Percentiles rank a stretch among this genome's conserved stretches.
Conservation (phyloP, 2,113 vertebrate genomes). For the Aegithalos caudatus region DNA sequence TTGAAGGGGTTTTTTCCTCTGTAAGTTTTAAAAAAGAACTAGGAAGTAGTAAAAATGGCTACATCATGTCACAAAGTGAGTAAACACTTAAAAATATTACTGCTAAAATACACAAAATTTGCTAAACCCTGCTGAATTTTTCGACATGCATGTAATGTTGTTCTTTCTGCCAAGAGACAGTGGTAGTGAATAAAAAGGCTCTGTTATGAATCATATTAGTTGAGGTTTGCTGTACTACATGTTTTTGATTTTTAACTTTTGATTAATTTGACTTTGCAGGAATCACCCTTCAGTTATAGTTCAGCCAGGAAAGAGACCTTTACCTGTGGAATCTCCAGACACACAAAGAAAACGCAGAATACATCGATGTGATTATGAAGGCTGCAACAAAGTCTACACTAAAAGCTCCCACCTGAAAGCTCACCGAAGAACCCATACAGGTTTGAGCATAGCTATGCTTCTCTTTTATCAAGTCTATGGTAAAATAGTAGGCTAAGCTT, state of each 20-base stretch:
- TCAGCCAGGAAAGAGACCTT: conserved; percentile 83
- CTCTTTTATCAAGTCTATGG: not conserved
- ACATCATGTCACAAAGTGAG: not conserved
- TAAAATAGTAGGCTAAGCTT: not conserved
- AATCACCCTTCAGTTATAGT: conserved; percentile 92
- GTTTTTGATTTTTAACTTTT: not conserved
- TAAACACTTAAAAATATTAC: conserved; percentile 8
- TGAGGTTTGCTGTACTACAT: not conserved
- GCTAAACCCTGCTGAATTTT: conserved; percentile 36
- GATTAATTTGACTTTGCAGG: conserved; percentile 66
- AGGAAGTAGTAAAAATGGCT: not conserved
- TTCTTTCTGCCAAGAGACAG: conserved; percentile 26
- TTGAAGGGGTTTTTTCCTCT: not conserved
- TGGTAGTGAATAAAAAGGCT: not conserved
- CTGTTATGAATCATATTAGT: not conserved
- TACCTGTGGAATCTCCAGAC: conserved; percentile 91
- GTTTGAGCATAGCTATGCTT: conserved; percentile 53
- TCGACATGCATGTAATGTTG: conserved; percentile 10
- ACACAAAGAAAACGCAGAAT: conserved; percentile 90
- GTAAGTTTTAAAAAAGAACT: not conserved
- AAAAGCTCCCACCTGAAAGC: conserved; percentile 98
- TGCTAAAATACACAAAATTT: not conserved
- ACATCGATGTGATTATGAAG: conserved; percentile 92
- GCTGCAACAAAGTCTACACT: conserved; percentile 98
- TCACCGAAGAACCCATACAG: conserved; percentile 95